Base-by-base conservation (phyloP, 2,113 vertebrate genomes). In the Peromyscus maniculatus region DNA sequence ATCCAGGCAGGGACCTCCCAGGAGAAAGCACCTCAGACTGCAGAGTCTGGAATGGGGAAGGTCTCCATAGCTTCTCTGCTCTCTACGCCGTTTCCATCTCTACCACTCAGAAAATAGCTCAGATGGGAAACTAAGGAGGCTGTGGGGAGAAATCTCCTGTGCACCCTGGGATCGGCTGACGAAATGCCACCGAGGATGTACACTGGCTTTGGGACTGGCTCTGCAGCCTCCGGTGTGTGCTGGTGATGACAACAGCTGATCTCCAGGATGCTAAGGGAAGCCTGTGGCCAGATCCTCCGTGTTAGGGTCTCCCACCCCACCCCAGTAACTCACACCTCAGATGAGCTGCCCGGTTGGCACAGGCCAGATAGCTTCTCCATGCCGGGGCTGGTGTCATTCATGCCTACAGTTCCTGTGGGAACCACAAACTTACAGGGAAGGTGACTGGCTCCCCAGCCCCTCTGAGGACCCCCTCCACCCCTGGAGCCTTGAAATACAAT, bases 51-150 rank as follows among this genome's bases (percentile, higher is more conserved):
- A 10, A 1, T 17, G 46, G 49, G 39, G 43, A 31, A 49, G 12
- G 36, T 24, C 84, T 77, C 3, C 16, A 87, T 22, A 8, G 13
- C 75, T 22, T 77, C 36, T 10, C 17, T 43, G 17, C 64, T 64
- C 39, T 62, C 22, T 0, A 9, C 3, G 21, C 8, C 0, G 1
- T 24, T 62, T 26, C 49, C 0, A 0, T 19, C n/a, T 77, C n/a
- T 6, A 33, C 21, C 17, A 7, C 15, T 64, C 4, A 91, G 91
- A n/a, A 17, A 10, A 28, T 55, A 46, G 33, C 84, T 8, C 5
- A 71, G 64, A 74, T 7, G 49, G 94, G 59, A 49, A 62, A 87
- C 5, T 5, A 13, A 15, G 46, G 91, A 0, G 10, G 69, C 12
- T 17, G 8, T 11, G 67, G 87, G 71, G 62, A 19, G 78, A 31